Percentiles rank a stretch among this genome's conserved stretches.
These are phyloP conservation scores for Falco columbarius DNA, from an alignment of 2,797 vertebrate species.

Conservation along the genomic window DNA sequence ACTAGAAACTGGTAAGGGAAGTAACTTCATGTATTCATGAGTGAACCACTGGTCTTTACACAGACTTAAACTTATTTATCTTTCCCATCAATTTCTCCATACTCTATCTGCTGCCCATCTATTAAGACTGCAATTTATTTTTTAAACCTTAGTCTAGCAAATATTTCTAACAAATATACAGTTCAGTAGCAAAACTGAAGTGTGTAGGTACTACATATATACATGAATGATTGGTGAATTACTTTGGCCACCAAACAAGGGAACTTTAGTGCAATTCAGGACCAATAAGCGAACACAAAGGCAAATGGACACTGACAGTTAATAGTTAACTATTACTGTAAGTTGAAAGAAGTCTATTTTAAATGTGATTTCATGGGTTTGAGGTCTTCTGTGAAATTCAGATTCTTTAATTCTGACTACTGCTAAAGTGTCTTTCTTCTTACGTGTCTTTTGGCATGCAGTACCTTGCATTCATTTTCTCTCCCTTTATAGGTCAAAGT, in stretches of 20 bases:
- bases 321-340: background rate
- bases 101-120: background rate
- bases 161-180: background rate
- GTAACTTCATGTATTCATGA: background rate
- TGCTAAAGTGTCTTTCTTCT: background rate
- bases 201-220: background rate
- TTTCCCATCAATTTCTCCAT: background rate
- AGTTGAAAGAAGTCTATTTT: background rate
- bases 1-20: background rate
- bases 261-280: background rate
- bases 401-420: background rate
- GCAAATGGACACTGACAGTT: background rate
- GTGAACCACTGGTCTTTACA: background rate
- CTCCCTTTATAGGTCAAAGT: background rate
- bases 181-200: background rate
- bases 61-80: background rate
- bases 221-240: background rate
- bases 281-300: background rate
- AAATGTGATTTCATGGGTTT: background rate
- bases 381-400: background rate
- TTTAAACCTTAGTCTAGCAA: background rate
- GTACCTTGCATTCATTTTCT: background rate
- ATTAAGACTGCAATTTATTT: background rate
- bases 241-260: background rate
- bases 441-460: background rate